A percentile compares a stretch with the other conserved stretches of the same genome.
Evolutionary conservation across 2,797 vertebrate species (phyloP).

Genomic region (Synaphobranchus kaupii): DNA sequence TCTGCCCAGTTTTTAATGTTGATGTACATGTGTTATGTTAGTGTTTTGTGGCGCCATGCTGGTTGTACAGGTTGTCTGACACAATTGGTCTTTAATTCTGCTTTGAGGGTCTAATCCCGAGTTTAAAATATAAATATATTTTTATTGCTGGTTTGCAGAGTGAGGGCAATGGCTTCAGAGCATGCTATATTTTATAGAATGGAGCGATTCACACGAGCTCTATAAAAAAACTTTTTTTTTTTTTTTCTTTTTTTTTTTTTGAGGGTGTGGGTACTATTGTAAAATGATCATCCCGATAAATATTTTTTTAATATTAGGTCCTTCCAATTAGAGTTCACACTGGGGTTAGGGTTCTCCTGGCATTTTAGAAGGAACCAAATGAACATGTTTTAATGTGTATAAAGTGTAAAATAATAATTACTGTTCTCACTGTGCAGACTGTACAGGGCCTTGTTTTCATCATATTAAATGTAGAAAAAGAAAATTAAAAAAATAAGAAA

Average conservation of each 20-base stretch:
- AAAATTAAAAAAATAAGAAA: constrained; percentile 71
- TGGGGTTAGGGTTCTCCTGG: constrained; percentile 69
- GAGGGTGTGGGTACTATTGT: constrained; percentile 63
- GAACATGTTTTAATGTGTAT: constrained; percentile 89
- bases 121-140: constrained; percentile 54
- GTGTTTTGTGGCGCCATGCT: constrained; percentile 88
- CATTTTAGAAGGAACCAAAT: constrained; percentile 66
- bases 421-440: constrained; percentile 98
- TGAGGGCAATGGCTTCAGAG: constrained; percentile 71
- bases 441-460: constrained; percentile 99
- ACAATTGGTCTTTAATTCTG: constrained; percentile 50
- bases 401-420: constrained; percentile 95
- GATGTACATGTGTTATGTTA: constrained; percentile 91
- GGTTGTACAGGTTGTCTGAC: constrained; percentile 73
- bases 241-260: constrained; percentile 61
- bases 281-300: constrained; percentile 61
- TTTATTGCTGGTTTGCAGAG: constrained; percentile 63
- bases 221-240: constrained; percentile 49
- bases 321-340: constrained; percentile 77
- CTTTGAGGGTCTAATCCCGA: constrained; percentile 15
- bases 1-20: constrained; percentile 83
- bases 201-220: constrained; percentile 62
- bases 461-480: constrained; percentile 92
- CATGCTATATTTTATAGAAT: constrained; percentile 79
- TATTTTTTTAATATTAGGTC: constrained; percentile 75